These are phyloP conservation scores for Stichopus horrens DNA, from an alignment of 53 echinoderm and acorn worm genomes.

Conservation along the genomic window DNA sequence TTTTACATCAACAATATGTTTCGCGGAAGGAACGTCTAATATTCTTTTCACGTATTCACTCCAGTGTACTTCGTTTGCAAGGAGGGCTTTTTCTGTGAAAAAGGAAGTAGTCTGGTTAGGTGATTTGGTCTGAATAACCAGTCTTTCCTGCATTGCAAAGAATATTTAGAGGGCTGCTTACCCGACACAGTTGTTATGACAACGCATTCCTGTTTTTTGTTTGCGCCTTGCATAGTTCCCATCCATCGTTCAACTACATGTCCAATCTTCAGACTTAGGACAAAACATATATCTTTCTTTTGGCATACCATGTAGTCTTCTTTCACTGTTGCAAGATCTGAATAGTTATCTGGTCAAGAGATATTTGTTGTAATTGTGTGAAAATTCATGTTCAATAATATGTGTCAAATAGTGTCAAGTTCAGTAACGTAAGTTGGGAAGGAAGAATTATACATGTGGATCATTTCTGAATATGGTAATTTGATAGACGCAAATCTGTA, in stretches of 20 bases:
- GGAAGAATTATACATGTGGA: too few species aligned
- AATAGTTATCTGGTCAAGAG: background rate
- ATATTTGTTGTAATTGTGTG: too few species aligned
- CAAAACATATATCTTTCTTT: background rate
- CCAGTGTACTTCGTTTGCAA: constrained; percentile 2
- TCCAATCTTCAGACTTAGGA: background rate
- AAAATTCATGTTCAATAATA: too few species aligned
- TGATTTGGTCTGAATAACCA: too few species aligned
- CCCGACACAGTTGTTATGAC: background rate
- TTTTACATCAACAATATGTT: background rate
- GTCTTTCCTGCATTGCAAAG: too few species aligned
- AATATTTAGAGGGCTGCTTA: background rate
- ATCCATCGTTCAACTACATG: background rate
- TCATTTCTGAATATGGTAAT: too few species aligned
- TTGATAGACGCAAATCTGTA: too few species aligned
- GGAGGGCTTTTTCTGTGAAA: background rate
- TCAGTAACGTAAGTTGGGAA: too few species aligned
- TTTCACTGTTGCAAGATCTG: background rate
- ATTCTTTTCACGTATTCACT: background rate
- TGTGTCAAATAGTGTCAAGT: too few species aligned
- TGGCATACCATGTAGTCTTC: background rate
- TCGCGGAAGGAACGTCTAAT: background rate
- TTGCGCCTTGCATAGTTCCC: background rate
- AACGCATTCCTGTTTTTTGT: background rate
- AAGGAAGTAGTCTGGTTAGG: too few species aligned